Conservation (phyloP, 92 coral and sea anemone genomes). For the Phymanthus crucifer region DNA sequence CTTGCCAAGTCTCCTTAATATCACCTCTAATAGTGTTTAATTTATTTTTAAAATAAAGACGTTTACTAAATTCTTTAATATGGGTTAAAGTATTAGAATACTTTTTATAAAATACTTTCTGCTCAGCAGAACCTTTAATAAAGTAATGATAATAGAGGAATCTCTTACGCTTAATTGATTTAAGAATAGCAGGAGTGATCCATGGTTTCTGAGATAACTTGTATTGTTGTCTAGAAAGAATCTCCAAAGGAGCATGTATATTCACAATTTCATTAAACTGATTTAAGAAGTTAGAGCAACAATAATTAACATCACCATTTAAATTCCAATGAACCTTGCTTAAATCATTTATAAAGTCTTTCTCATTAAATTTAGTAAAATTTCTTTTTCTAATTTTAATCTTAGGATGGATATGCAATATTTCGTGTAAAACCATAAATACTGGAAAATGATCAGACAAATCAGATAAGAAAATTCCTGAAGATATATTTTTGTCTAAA, state of each 20-base stretch:
- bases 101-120: constrained; percentile 14
- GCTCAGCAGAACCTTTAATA: constrained; percentile 11
- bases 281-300: not conserved
- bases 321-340: constrained; percentile 1
- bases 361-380: constrained; percentile 7
- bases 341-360: constrained; percentile 5
- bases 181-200: constrained; percentile 48
- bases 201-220: constrained; percentile 25
- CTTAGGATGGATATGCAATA: not conserved
- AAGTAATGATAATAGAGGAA: constrained; percentile 36
- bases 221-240: constrained; percentile 12
- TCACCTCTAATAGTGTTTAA: not conserved
- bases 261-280: constrained; percentile 5
- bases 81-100: constrained; percentile 49
- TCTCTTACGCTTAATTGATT: constrained; percentile 46
- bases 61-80: constrained; percentile 11
- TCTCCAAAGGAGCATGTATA: constrained; percentile 14
- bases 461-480: constrained; percentile 21
- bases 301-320: not conserved
- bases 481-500: not conserved
- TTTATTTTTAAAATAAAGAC: constrained; percentile 17
- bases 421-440: not conserved
- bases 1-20: constrained; percentile 1
- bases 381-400: not conserved
- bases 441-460: constrained; percentile 23